phyloP scores from a whole-genome alignment of 1,140 invertebrate species.

The Heterodera schachtii region DNA sequence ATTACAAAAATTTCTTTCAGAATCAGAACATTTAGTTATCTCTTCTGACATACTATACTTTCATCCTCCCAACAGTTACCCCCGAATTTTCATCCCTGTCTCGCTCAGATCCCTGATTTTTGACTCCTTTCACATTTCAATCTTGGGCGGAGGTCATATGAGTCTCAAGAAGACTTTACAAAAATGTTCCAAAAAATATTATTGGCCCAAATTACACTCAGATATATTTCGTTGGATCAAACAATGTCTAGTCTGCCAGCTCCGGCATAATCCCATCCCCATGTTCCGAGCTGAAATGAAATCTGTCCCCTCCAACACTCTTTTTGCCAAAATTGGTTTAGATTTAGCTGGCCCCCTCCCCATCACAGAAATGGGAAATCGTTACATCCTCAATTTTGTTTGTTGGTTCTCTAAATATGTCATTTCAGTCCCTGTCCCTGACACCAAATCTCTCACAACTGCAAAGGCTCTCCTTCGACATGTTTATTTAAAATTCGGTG shows the following conservation, averaged over 20 bases:
- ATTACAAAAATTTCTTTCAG: background rate
- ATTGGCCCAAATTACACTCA: conserved; percentile 12
- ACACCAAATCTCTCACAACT: conserved; percentile 15
- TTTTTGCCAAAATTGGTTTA: conserved; percentile 24
- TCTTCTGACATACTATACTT: background rate
- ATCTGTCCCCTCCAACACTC: background rate
- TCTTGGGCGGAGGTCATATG: conserved; percentile 21
- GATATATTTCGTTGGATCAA: conserved; percentile 21
- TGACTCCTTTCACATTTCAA: conserved; percentile 28
- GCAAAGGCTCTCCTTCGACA: conserved; percentile 22
- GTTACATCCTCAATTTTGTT: conserved; percentile 28
- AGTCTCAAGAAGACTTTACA: conserved; percentile 13
- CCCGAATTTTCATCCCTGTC: background rate
- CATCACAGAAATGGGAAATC: conserved; percentile 14
- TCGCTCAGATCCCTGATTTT: conserved; percentile 16
- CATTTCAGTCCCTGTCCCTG: conserved; percentile 13
- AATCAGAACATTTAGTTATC: background rate
- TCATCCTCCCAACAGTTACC: background rate
- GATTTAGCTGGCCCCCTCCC: conserved; percentile 23
- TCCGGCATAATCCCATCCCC: conserved; percentile 15
- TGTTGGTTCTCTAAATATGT: conserved; percentile 27
- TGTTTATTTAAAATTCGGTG: conserved; percentile 19
- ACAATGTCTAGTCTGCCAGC: conserved; percentile 21
- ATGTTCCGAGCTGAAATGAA: conserved; percentile 11
- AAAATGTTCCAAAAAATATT: conserved; percentile 27